Conservation (phyloP, 2,888 invertebrate species). For the Drosophila dives region DNA sequence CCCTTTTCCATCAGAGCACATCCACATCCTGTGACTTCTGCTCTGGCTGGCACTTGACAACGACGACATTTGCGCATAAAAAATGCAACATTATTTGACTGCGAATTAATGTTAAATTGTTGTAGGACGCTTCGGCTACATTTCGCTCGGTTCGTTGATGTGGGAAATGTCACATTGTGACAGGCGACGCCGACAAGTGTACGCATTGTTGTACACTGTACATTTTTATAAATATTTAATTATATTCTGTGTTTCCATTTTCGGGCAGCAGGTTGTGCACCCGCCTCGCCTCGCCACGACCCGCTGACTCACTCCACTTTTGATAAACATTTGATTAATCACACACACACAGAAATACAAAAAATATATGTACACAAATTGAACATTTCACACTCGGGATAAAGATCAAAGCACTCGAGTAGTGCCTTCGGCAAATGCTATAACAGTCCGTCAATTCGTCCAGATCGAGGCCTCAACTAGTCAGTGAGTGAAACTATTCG, state of each 20-base stretch:
- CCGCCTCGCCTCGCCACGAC: background rate
- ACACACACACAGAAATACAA: slow-evolving; percentile 41
- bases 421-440: slow-evolving; percentile 18
- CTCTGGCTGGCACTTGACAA: slow-evolving; percentile 79
- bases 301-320: slow-evolving; percentile 15
- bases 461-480: slow-evolving; percentile 46
- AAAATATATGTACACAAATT: slow-evolving; percentile 1
- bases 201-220: slow-evolving; percentile 70
- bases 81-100: slow-evolving; percentile 83
- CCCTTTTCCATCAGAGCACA: slow-evolving; percentile 52
- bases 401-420: slow-evolving; percentile 67
- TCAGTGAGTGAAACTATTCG: slow-evolving; percentile 77
- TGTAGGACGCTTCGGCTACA: slow-evolving; percentile 56
- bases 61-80: slow-evolving; percentile 83
- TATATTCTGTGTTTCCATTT: slow-evolving; percentile 74
- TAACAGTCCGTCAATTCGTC: slow-evolving; percentile 58
- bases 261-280: slow-evolving; percentile 30
- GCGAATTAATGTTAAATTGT: slow-evolving; percentile 82
- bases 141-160: slow-evolving; percentile 66
- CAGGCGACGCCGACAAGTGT: slow-evolving; percentile 71
- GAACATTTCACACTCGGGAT: slow-evolving; percentile 60
- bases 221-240: slow-evolving; percentile 78
- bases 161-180: slow-evolving; percentile 83
- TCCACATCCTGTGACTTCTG: slow-evolving; percentile 44
- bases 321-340: slow-evolving; percentile 76